These are phyloP conservation scores for Cydia amplana DNA, from an alignment of 1,140 invertebrate species.

Conservation along the genomic window DNA sequence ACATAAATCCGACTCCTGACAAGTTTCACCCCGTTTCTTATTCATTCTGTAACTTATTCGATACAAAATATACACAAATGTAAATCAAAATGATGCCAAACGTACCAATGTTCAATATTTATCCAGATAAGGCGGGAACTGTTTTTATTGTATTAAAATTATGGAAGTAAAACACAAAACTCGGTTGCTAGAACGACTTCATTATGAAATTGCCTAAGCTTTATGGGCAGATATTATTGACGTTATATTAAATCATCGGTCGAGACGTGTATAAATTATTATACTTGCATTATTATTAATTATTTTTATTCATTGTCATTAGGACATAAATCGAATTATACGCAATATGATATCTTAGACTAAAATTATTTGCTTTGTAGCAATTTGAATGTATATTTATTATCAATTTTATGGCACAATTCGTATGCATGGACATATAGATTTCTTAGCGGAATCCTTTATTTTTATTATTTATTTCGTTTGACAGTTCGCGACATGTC, in stretches of 20 bases:
- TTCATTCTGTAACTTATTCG: too few relatives aligned
- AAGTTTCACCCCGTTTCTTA: too few relatives aligned
- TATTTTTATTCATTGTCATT: not conserved
- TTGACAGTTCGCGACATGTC: not conserved
- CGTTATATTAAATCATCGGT: not conserved
- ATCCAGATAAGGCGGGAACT: not conserved
- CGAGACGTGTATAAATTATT: not conserved
- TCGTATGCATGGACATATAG: not conserved
- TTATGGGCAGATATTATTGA: constrained; percentile 1
- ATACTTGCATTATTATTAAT: not conserved
- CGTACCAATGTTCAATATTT: not conserved
- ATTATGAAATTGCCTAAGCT: constrained; percentile 9
- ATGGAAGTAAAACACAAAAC: not conserved
- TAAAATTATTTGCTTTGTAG: constrained; percentile 16
- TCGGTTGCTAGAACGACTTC: not conserved
- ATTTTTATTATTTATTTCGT: constrained; percentile 31
- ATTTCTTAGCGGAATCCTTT: constrained; percentile 19
- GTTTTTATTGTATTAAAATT: not conserved
- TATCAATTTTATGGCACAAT: constrained; percentile 29
- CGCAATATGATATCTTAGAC: not conserved
- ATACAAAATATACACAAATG: too few relatives aligned
- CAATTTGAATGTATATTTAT: constrained; percentile 16
- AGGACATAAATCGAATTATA: not conserved
- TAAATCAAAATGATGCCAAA: too few relatives aligned
- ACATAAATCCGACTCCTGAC: too few relatives aligned